These are phyloP conservation scores for Napeogenes inachia DNA, from an alignment of 2,888 invertebrate species.

Conservation along the genomic window DNA sequence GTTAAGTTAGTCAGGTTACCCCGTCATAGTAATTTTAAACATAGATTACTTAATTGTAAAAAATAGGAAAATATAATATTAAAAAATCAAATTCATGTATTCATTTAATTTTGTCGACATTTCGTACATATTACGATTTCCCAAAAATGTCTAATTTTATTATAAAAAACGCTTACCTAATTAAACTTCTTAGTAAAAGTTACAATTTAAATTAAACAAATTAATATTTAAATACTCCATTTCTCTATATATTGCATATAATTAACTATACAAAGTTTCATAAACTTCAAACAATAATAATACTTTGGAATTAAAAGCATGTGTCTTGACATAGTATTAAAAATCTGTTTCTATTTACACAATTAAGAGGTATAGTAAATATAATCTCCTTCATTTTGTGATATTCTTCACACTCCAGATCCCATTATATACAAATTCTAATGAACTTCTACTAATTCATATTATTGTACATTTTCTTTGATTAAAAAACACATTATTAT, in stretches of 20 bases:
- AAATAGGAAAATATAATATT: background rate
- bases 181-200: background rate
- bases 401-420: background rate
- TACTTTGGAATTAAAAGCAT: slow-evolving; percentile 36
- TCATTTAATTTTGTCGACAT: background rate
- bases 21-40: no score
- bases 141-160: background rate
- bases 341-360: background rate
- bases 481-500: no score
- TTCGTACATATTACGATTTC: background rate
- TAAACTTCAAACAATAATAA: slow-evolving; percentile 37
- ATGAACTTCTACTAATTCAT: no score
- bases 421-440: background rate
- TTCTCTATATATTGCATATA: slow-evolving; percentile 14
- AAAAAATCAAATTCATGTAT: background rate
- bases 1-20: no score
- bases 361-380: background rate
- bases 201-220: background rate
- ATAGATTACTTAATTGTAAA: background rate
- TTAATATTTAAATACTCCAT: slow-evolving; percentile 14
- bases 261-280: slow-evolving; percentile 30
- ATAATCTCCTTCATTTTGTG: background rate
- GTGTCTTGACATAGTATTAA: slow-evolving; percentile 36
- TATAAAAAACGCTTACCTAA: background rate
- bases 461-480: no score